Conservation (phyloP, 1,140 invertebrate genomes). For the Scylla paramamosain region DNA sequence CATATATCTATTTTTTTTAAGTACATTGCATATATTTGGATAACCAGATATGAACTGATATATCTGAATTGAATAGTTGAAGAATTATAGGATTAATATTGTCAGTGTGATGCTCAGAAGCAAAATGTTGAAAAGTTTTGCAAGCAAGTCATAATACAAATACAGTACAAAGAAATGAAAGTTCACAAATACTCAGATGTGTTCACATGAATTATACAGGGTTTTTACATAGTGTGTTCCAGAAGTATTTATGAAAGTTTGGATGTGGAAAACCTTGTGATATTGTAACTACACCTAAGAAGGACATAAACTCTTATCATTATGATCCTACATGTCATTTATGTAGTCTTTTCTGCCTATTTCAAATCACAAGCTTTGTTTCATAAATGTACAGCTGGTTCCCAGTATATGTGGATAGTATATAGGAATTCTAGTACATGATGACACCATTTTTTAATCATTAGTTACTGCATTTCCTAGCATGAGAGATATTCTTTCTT, state of each 20-base stretch:
- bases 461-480: no score
- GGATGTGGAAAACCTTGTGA: neutral
- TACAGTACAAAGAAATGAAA: neutral
- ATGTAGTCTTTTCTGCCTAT: neutral
- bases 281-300: neutral
- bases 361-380: no score
- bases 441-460: no score
- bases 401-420: no score
- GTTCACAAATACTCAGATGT: neutral
- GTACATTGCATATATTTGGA: no score
- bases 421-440: no score
- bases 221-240: neutral
- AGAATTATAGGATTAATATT: neutral
- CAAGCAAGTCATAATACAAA: neutral
- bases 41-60: no score
- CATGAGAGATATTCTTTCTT: no score
- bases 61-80: neutral
- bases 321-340: slow-evolving; percentile 4
- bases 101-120: neutral
- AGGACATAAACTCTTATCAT: neutral
- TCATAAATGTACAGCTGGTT: no score
- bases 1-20: neutral
- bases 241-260: neutral
- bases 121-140: neutral
- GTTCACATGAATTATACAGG: slow-evolving; percentile 10